Base-by-base conservation (phyloP, 2,113 vertebrate genomes). In the Epinephelus cyanopodus region DNA sequence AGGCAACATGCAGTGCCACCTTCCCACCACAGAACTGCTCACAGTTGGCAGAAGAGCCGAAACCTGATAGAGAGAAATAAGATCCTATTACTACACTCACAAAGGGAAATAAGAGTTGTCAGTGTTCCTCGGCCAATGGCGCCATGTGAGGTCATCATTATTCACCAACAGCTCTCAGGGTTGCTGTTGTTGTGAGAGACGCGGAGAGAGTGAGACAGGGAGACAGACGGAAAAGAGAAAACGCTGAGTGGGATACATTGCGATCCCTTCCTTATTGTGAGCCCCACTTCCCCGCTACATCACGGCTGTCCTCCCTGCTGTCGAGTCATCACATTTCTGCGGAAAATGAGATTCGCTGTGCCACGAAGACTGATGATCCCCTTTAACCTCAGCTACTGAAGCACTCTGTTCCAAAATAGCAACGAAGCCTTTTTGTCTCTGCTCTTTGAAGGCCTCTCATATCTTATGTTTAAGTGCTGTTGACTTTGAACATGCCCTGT, bases 261-360 rank as follows among this genome's bases (percentile, higher is more conserved):
- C 12, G 13, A 54, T 48, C 23, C 50, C 62, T 72, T 83, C 79
- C 80, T 81, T 27, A 57, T 67, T 85, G 73, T 18, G 71, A 75
- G 50, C 29, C 67, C 58, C 66, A 12, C 67, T 39, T 67, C 37
- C 63, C n/a, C 33, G 47, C 67, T 63, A 50, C 89, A 83, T 83
- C 81, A 56, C 84, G 19, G 39, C 85, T 64, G 53, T 77, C 88
- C 65, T 56, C 78, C 29, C 48, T 6, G 60, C 52, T 83, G 89
- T 86, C 15, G 81, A 92, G 76, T 93, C 92, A 92, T 93, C 93
- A 86, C 81, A 90, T 92, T 90, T 84, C 53, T 25, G 56, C 13
- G 12, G 84, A 85, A 92, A 93, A 91, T 85, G 65, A 89, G 86
- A 91, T 90, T 92, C 48, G 62, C 81, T 25, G 78, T 79, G 82